Conservation (phyloP, 2,113 vertebrate species). For the Crotalus helleri region DNA sequence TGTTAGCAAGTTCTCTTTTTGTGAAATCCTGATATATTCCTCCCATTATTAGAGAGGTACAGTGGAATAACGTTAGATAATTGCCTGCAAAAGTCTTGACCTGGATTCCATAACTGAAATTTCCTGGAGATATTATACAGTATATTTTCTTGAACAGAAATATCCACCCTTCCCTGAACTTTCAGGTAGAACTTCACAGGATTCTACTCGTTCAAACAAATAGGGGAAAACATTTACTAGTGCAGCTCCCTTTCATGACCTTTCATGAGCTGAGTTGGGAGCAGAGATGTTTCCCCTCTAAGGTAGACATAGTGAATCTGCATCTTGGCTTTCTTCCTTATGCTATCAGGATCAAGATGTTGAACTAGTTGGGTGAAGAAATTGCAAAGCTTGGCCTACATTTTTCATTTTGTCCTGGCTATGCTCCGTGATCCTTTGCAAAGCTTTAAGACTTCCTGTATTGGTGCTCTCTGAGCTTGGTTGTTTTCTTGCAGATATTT, state of each 20-base stretch:
- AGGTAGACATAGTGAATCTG: too few species aligned
- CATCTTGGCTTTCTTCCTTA: too few species aligned
- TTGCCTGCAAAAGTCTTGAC: background rate
- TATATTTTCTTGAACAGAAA: background rate
- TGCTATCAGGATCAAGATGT: background rate
- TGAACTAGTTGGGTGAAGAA: background rate
- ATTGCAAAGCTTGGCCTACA: background rate
- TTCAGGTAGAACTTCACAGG: background rate
- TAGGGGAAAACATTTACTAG: background rate
- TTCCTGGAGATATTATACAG: background rate
- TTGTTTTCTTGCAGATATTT: background rate
- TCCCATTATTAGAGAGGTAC: background rate
- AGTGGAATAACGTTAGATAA: background rate
- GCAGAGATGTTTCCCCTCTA: too few species aligned
- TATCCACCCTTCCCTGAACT: background rate
- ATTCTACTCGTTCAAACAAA: background rate
- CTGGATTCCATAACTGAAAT: background rate
- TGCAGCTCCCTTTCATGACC: too few species aligned
- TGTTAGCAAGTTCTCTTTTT: background rate
- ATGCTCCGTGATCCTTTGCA: background rate
- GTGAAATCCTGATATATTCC: background rate
- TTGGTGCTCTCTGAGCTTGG: too few species aligned
- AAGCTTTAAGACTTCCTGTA: background rate
- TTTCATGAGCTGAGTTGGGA: too few species aligned
- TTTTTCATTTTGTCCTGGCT: background rate